Evolutionary conservation across 2,888 invertebrate genomes (phyloP).

Genomic region (Gasteruption jaculator): DNA sequence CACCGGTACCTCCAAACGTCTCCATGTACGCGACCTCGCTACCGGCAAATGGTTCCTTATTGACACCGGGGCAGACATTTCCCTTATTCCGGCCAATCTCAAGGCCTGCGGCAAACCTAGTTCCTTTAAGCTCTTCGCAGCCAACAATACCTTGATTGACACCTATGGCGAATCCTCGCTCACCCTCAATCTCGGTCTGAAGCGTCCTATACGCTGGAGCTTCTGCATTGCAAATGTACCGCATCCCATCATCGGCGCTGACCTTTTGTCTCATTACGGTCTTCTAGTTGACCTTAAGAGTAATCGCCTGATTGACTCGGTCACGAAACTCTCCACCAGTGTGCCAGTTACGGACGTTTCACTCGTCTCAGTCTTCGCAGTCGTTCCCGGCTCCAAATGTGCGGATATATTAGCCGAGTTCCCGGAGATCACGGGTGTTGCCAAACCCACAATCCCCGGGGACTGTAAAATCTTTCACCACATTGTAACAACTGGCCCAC

Average conservation of each 20-base stretch:
- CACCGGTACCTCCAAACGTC: neutral
- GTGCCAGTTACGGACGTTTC: constrained; percentile 4
- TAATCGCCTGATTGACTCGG: constrained; percentile 3
- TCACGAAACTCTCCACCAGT: neutral
- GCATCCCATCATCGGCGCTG: constrained; percentile 17
- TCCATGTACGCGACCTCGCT: neutral
- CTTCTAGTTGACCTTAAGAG: constrained; percentile 11
- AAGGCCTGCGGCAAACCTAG: neutral
- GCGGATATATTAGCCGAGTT: constrained; percentile 7
- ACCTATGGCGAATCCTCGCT: constrained; percentile 1
- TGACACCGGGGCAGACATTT: constrained; percentile 10
- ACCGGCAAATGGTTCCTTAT: constrained; percentile 4
- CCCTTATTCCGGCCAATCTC: neutral
- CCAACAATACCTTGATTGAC: constrained; percentile 5
- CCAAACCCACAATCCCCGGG: neutral
- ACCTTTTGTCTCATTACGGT: constrained; percentile 13
- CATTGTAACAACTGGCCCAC: constrained; percentile 38
- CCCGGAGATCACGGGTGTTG: constrained; percentile 2
- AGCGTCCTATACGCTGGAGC: constrained; percentile 5
- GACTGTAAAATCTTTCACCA: constrained; percentile 27
- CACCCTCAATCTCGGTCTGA: constrained; percentile 2
- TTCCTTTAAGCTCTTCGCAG: constrained; percentile 6
- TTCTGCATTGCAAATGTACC: constrained; percentile 8
- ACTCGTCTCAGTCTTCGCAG: neutral
- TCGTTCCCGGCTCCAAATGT: neutral